Percentiles rank a stretch among this genome's conserved stretches.
Evolutionary conservation across 2,113 vertebrate genomes (phyloP).

Genomic region (Centropus bengalensis): DNA sequence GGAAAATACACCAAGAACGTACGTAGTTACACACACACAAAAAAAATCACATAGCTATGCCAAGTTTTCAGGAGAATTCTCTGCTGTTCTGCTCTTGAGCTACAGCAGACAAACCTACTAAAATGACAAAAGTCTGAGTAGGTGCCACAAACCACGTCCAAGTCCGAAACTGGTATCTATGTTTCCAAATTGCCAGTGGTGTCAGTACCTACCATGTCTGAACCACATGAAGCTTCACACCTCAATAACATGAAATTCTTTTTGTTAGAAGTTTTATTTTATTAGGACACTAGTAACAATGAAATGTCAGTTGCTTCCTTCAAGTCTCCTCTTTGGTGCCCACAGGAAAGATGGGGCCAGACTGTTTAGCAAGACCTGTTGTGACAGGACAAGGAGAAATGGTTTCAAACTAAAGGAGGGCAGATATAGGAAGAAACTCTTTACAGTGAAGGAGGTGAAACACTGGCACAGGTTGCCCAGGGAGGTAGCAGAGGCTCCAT

Average conservation of each 20-base stretch:
- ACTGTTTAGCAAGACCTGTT: no score
- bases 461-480: no score
- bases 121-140: background rate
- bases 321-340: background rate
- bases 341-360: no score
- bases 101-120: background rate
- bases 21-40: background rate
- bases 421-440: no score
- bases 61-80: background rate
- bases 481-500: no score
- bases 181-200: background rate
- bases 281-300: no score
- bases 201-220: fast-evolving
- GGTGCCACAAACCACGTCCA: background rate
- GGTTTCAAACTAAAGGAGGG: no score
- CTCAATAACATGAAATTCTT: fast-evolving
- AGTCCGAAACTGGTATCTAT: background rate
- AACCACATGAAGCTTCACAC: fast-evolving
- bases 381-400: no score
- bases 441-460: no score
- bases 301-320: background rate
- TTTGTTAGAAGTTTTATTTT: background rate
- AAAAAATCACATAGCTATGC: background rate
- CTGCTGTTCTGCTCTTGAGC: background rate
- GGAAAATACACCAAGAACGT: background rate